Percentiles rank a stretch among this genome's conserved stretches.
phyloP scores from a whole-genome alignment of 2,113 vertebrate species.

The Pleuronectes platessa region DNA sequence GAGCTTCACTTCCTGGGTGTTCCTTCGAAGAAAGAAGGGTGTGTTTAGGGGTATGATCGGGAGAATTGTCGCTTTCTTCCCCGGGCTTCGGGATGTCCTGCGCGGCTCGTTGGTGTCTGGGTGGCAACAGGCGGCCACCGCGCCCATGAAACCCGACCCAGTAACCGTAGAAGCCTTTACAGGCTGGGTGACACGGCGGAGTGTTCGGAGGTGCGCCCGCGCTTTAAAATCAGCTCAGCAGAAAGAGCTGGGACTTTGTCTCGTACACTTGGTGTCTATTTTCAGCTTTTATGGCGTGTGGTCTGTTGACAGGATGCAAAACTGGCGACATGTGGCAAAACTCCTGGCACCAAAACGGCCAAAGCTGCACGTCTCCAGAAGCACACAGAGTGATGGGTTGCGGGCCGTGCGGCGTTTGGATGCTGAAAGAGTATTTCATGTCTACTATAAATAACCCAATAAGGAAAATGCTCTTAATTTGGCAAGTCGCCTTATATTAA shows the following conservation, averaged over 20 bases:
- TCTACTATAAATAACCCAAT: no score
- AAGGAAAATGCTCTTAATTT: no score
- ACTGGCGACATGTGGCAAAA: neutral
- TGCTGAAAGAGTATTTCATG: no score
- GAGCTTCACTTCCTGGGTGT: neutral
- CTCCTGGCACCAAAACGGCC: no score
- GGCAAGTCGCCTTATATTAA: no score
- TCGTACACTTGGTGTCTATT: neutral
- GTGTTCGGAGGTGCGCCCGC: conserved; percentile 15
- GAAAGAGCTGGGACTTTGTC: neutral
- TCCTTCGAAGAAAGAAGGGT: no score
- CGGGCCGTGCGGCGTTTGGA: no score
- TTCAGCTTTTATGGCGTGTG: neutral
- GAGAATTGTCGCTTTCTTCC: neutral
- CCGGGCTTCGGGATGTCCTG: conserved; percentile 31
- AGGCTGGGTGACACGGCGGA: conserved; percentile 21
- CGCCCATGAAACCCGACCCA: conserved; percentile 49
- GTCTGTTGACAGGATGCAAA: neutral
- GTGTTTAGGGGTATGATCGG: neutral
- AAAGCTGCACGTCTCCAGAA: no score
- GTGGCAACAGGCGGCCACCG: conserved; percentile 56
- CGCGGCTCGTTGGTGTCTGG: conserved; percentile 32
- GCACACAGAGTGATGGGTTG: no score
- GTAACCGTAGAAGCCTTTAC: conserved; percentile 44
- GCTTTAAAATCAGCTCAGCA: neutral